Base-by-base conservation (phyloP, 1,140 invertebrate genomes). In the Calosoma granatense region DNA sequence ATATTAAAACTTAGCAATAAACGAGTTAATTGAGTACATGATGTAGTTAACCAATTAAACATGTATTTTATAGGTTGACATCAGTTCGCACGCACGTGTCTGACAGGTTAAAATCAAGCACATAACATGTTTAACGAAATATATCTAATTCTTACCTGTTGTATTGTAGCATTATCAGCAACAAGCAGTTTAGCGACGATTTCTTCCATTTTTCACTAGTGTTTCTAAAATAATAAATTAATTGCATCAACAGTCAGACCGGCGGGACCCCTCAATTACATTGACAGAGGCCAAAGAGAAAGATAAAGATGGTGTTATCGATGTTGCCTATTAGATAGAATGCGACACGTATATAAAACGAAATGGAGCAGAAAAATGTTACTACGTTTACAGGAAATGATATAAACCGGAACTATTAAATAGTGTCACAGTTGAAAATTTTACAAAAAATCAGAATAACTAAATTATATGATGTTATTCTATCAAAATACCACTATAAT, bases 141-240 rank as follows among this genome's bases (percentile, higher is more conserved):
- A 20, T 23, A 23, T 1, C 4, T 54, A 26, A 26, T 6, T 57
- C 59, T 51, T 71, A 80, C 78, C 73, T 77, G 64, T 56, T 72
- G 66, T 59, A 80, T 77, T 1, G 65, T 58, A 12, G 64, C 60
- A 6, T 59, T 71, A n/a, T 72, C 70, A 6, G 64, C 56, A 43
- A 60, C 63, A 36, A 71, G 22, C 20, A 72, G 61, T 30, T 67
- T 68, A 2, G 58, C 54, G 21, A 72, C 68, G 30, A 72, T 62
- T 43, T 66, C 56, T 23, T 67, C 63, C 53, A 72, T 59, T 20
- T 58, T 54, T 2, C 15, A 11, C 6, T 11, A 47, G 3, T 47
- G 17, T 12, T 12, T 17, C 17, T 11, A 12, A 12, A 47, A 47
- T 11, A 11, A 11, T 47, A 4, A 47, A 9, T 4, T 47, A 47